phyloP scores from a whole-genome alignment of 2,797 vertebrate genomes.

The Otolemur crassicaudatus region DNA sequence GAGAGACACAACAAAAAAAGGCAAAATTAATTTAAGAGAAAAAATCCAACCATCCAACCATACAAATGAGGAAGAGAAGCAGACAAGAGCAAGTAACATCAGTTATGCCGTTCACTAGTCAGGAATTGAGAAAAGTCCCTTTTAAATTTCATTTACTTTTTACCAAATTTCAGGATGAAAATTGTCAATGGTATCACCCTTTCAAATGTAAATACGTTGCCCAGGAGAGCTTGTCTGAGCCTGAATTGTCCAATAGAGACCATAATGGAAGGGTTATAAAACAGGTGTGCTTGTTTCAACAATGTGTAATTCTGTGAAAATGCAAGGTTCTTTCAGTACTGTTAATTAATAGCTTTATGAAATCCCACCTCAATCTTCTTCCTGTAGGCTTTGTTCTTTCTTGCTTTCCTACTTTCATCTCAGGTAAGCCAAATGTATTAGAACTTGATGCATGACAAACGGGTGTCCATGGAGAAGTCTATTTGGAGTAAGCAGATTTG shows the following conservation, averaged over 20 bases:
- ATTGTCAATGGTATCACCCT: not conserved
- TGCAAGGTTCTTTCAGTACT: not conserved
- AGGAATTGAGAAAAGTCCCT: not conserved
- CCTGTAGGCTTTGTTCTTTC: not conserved
- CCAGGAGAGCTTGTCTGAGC: not conserved
- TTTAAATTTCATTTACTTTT: not conserved
- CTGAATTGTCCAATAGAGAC: not conserved
- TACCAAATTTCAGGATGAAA: not conserved
- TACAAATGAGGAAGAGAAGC: slow-evolving; percentile 12
- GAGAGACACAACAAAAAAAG: not conserved
- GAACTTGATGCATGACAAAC: not conserved
- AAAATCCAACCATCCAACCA: not conserved
- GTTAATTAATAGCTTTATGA: slow-evolving; percentile 35
- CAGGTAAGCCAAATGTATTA: not conserved
- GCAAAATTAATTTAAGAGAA: not conserved
- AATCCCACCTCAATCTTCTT: not conserved
- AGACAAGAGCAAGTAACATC: not conserved
- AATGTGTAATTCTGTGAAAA: slow-evolving; percentile 43
- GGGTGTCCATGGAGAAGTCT: not conserved
- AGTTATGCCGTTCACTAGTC: not conserved
- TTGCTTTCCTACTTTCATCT: not conserved
- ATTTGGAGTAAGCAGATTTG: slow-evolving; percentile 27
- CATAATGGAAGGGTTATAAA: not conserved
- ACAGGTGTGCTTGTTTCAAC: slow-evolving; percentile 37
- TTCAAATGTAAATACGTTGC: not conserved